These are phyloP conservation scores for Empidonax alnorum DNA, from an alignment of 2,113 vertebrate species.

Conservation along the genomic window DNA sequence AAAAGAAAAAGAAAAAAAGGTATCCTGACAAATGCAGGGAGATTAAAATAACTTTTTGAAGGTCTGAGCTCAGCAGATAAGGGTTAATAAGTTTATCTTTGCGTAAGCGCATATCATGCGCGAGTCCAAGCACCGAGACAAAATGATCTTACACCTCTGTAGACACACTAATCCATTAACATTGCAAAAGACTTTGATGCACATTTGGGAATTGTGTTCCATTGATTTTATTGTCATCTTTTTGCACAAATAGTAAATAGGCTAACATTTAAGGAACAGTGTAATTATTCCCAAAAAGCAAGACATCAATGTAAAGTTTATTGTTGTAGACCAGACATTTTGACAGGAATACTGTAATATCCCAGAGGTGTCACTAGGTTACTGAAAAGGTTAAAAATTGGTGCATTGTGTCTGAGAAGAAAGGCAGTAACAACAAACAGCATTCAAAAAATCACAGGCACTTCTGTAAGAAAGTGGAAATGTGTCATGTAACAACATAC, in stretches of 20 bases:
- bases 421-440: slow-evolving; percentile 47
- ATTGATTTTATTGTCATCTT: slow-evolving; percentile 83
- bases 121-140: neutral
- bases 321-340: slow-evolving; percentile 66
- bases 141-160: slow-evolving; percentile 45
- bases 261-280: slow-evolving; percentile 76
- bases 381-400: slow-evolving; percentile 72
- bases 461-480: slow-evolving; percentile 35
- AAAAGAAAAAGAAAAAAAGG: neutral
- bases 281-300: slow-evolving; percentile 84
- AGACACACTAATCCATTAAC: slow-evolving; percentile 66
- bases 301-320: slow-evolving; percentile 83
- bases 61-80: slow-evolving; percentile 10
- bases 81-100: slow-evolving; percentile 31
- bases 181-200: slow-evolving; percentile 73
- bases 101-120: neutral
- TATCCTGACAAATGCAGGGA: neutral
- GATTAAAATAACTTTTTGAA: slow-evolving; percentile 48
- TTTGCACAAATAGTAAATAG: slow-evolving; percentile 80
- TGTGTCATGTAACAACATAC: slow-evolving; percentile 44
- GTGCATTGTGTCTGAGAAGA: slow-evolving; percentile 10
- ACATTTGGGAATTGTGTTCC: slow-evolving; percentile 70
- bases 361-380: slow-evolving; percentile 62
- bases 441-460: slow-evolving; percentile 40
- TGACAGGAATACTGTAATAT: slow-evolving; percentile 71